Base-by-base conservation (phyloP, 2,797 vertebrate genomes). In the Malacoraja senta region DNA sequence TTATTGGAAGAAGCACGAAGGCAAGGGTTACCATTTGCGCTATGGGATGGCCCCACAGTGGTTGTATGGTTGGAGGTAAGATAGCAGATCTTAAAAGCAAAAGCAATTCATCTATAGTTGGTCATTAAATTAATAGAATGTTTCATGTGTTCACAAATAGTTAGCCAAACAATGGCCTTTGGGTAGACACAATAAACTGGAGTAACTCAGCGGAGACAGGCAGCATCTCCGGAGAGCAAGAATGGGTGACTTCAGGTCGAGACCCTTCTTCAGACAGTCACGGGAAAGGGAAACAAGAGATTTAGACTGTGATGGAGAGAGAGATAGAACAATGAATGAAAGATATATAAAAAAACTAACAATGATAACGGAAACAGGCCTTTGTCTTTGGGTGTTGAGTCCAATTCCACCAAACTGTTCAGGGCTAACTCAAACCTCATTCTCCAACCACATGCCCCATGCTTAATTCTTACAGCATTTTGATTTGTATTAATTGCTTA, bases 41-140 rank as follows among this genome's bases (percentile, higher is more conserved):
- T 99, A 93, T 99, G 99, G 99, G 99, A 99, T 0, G 99, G 99
- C 1, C 99, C 99, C 0, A 99, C 98, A 0, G 98, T 99, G 0
- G 98, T 99, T 10, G 98, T 98, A 21, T 99, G 99, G 99, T 94
- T 99, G 93, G 99, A 99, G 98, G 99, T 99, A 96, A 93, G 93
- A 53, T 76, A 53, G 24, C 90, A 92, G 13, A 76, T 53, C 65
- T 88, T 88, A 88, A 65, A 9, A 1, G 63, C 8, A 88, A 21
- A 32, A 63, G 4, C 35, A 76, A 44, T 58, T 19, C 6, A 13
- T 0, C 12, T 92, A 53, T 3, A 12, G n/a, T 88, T 84, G 26
- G 24, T 44, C n/a, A 53, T 9, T 79, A 79, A 80, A 1, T 80
- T 44, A 3, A 35, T 1, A 29, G 29, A 32, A 38, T 3, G 29